Evolutionary conservation across 2,888 invertebrate genomes (phyloP).

Genomic region (Ceraclea dissimilis): DNA sequence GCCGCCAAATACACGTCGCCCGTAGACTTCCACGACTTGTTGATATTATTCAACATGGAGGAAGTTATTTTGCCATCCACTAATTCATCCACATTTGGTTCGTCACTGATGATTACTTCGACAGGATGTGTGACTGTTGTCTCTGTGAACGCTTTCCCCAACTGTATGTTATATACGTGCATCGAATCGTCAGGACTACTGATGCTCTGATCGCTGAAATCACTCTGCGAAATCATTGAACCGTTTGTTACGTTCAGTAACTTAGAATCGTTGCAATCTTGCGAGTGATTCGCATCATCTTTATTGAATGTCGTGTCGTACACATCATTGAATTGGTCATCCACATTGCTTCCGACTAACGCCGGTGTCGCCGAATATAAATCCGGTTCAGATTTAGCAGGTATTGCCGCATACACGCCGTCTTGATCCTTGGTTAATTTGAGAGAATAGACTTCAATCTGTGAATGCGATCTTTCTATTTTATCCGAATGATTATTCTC

Average conservation of each 20-base stretch:
- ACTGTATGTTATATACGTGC: conserved; percentile 47
- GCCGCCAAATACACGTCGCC: conserved; percentile 15
- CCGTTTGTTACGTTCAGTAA: conserved; percentile 18
- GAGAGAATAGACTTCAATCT: too few relatives aligned
- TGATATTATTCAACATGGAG: conserved; percentile 9
- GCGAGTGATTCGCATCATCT: conserved; percentile 6
- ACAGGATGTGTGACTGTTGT: too few relatives aligned
- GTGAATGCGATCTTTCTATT: too few relatives aligned
- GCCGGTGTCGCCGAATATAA: conserved; percentile 17
- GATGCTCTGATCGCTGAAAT: conserved; percentile 27
- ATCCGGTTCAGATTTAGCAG: neutral
- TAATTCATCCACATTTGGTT: neutral
- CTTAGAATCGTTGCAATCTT: conserved; percentile 6
- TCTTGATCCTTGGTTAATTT: neutral
- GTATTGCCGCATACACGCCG: neutral
- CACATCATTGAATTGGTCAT: conserved; percentile 21
- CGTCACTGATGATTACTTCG: neutral
- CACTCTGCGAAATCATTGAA: conserved; percentile 11
- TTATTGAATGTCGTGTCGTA: conserved; percentile 19
- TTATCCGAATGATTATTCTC: too few relatives aligned
- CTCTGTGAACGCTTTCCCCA: conserved; percentile 37
- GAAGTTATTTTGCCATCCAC: neutral
- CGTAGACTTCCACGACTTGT: conserved; percentile 22
- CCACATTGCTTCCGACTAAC: conserved; percentile 16
- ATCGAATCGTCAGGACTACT: conserved; percentile 47